Base-by-base conservation (phyloP, 2,113 vertebrate genomes). In the Hoplias malabaricus region DNA sequence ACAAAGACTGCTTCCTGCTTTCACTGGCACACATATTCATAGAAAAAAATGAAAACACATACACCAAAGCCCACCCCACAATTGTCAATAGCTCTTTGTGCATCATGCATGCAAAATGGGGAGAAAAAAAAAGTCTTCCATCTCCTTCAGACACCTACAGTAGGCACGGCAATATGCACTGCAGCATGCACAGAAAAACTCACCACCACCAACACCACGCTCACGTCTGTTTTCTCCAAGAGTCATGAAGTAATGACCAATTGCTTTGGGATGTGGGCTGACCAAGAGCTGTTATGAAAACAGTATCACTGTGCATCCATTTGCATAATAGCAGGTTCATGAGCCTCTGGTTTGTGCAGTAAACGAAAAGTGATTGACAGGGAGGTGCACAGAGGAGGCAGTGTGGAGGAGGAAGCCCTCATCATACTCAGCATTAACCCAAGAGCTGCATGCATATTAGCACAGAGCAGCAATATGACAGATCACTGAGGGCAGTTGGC, bases 251-350 rank as follows among this genome's bases (percentile, higher is more conserved):
- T 77, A 79, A 80, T 83, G 79, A 80, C 63, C 82, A 80, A 69
- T 80, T 83, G 69, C 79, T 83, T 73, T 73, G 90, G 92, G 93
- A 91, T 91, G 93, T 93, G 94, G 94, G 93, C 93, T 92, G 94
- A 93, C 93, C 93, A 93, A 91, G 88, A 90, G 92, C 92, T 94
- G 91, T 94, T 92, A 93, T 91, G 91, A 93, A 94, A 93, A 93
- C 90, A 90, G 90, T 93, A 92, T 93, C 94, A 90, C 93, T 91
- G 92, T 91, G 92, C 92, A 86, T 72, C 90, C 91, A 95, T 96
- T 96, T 95, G 92, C 95, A 95, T 96, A 95, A 96, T 95, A 94
- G 95, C 94, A 92, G 94, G 92, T 93, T 94, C 93, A 68, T 82
- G 90, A 91, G 94, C 93, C 92, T 94, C 94, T 94, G 95, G 94